A percentile compares a stretch with the other conserved stretches of the same genome.
phyloP scores from a whole-genome alignment of 1,140 invertebrate genomes.

The Leptinotarsa lineolata region DNA sequence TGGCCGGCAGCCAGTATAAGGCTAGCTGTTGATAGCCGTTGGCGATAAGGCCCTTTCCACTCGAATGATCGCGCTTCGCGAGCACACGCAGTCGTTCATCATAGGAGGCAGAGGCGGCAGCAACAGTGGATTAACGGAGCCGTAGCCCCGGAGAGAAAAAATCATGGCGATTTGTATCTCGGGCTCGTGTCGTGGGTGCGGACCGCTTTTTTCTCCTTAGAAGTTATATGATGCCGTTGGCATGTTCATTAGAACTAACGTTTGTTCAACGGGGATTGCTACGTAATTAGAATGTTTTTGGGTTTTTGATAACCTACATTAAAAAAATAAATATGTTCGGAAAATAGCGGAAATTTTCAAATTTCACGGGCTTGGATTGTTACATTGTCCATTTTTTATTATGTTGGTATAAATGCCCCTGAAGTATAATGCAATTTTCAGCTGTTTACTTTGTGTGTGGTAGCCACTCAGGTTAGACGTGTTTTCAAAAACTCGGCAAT shows the following conservation, averaged over 20 bases:
- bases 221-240: neutral
- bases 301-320: too few species aligned
- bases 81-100: conserved; percentile 37
- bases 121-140: neutral
- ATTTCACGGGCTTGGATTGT: too few species aligned
- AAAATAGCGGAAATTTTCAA: too few species aligned
- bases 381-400: too few species aligned
- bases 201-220: neutral
- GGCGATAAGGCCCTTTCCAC: conserved; percentile 37
- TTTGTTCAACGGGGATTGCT: neutral
- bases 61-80: conserved; percentile 34
- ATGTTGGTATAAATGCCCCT: too few species aligned
- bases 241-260: neutral
- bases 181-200: neutral
- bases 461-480: too few species aligned
- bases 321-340: too few species aligned
- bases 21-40: conserved; percentile 30
- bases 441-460: too few species aligned
- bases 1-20: conserved; percentile 36
- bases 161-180: neutral
- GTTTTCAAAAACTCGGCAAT: too few species aligned
- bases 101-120: conserved; percentile 10
- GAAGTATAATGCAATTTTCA: too few species aligned
- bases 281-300: too few species aligned
- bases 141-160: neutral